A percentile compares a stretch with the other conserved stretches of the same genome.
Conservation (phyloP, 1,140 invertebrate species). For the Octopus bimaculoides region DNA sequence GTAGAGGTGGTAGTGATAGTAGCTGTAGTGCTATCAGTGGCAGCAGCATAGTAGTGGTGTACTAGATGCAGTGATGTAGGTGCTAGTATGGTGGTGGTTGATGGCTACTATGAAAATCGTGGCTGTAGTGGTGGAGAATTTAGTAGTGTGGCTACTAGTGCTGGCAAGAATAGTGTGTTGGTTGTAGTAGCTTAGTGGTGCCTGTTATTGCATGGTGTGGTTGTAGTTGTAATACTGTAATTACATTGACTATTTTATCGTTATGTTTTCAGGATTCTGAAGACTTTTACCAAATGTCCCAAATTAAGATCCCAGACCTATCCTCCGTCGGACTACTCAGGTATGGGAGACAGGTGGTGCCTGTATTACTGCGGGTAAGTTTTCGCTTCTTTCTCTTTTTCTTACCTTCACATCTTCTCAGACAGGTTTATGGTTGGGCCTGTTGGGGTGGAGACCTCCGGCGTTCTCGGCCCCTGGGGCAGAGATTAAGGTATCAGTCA, state of each 20-base stretch:
- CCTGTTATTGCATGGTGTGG: neutral
- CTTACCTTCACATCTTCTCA: neutral
- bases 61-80: neutral
- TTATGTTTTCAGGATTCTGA: constrained; percentile 4
- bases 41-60: too few relatives aligned
- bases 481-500: too few relatives aligned
- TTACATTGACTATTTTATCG: neutral
- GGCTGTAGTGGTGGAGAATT: neutral
- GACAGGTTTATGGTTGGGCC: neutral
- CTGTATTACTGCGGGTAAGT: constrained; percentile 3
- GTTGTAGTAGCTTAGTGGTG: neutral
- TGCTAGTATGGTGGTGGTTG: neutral
- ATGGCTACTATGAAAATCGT: neutral
- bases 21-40: too few relatives aligned
- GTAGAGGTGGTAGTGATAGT: too few relatives aligned
- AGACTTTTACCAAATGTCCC: neutral
- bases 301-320: neutral
- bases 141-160: neutral
- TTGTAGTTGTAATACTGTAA: neutral
- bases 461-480: neutral
- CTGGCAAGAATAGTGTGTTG: neutral
- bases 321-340: neutral
- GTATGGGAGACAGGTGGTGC: constrained; percentile 7
- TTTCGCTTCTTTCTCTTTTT: neutral
- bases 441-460: neutral